Evolutionary conservation across 2,113 vertebrate species (phyloP), one percentile per base, ranked within the genome.

Genomic region (Dasyornis broadbenti): DNA sequence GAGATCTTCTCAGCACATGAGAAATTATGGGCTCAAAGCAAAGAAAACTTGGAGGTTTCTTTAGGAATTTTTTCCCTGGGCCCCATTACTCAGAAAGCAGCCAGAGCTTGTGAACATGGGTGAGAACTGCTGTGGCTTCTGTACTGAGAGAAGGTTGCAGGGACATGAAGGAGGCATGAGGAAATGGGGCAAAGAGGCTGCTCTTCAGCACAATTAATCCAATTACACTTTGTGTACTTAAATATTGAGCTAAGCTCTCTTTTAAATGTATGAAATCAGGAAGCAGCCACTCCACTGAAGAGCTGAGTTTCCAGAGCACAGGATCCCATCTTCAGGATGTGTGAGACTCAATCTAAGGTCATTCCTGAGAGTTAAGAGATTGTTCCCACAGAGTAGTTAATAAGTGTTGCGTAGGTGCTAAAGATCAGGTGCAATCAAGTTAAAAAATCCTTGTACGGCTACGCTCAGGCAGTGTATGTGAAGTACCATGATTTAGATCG

Each of bases 141-240:
- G n/a, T 60, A n/a, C 53, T 30, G 18, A 39, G 15, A 76, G 9
- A 15, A 21, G 14, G 16, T 15, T 52, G 9, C n/a, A 81, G 52
- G 33, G 39, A n/a, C 0, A 2, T 39, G 30, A 61, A 54, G 6
- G 2, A 26, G 33, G 16, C 3, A 22, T 8, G 21, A 61, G 5
- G 26, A 45, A 70, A 57, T 0, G 0, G 4, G 69, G 45, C 9
- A 42, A 66, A 85, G 63, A 35, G 44, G 30, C 33, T 78, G 7
- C 7, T 11, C 23, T 73, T 70, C 47, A 84, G 50, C 5, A 9
- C 2, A 0, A 24, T 84, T 54, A 69, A 53, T 73, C 37, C 39
- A 66, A 22, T 77, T 73, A 40, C 15, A 65, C 13, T 37, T 9
- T 1, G 0, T 54, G 40, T 39, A 27, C 1, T 45, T 56, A 26